phyloP scores from a whole-genome alignment of 2,113 vertebrate species.

The Etheostoma cragini region DNA sequence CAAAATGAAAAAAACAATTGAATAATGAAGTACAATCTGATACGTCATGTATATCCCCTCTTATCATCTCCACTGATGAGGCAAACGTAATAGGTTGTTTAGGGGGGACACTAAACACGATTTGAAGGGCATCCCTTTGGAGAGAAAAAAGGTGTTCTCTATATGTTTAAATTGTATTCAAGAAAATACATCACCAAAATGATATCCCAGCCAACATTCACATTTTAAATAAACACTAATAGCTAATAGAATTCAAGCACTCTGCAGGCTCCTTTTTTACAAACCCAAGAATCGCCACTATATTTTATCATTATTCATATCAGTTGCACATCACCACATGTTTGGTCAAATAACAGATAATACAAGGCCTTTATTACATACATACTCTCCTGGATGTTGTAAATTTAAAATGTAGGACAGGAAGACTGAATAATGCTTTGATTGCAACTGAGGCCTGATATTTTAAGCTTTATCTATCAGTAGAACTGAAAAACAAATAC shows the following conservation, averaged over 20 bases:
- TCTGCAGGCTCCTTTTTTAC: background rate
- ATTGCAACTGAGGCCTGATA: background rate
- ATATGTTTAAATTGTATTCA: constrained; percentile 15
- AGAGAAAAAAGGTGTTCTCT: constrained; percentile 16
- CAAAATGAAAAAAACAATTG: constrained; percentile 63
- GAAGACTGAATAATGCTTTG: background rate
- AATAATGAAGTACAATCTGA: constrained; percentile 64
- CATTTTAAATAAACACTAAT: background rate
- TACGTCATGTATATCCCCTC: constrained; percentile 39
- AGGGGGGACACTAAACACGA: constrained; percentile 21
- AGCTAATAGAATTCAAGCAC: background rate
- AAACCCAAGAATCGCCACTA: background rate
- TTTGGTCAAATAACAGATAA: constrained; percentile 14
- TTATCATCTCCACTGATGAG: constrained; percentile 58
- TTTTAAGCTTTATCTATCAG: background rate
- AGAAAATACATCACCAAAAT: background rate
- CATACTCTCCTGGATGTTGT: background rate
- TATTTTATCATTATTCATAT: background rate
- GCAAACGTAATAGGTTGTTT: constrained; percentile 45
- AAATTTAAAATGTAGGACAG: background rate
- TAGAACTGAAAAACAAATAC: constrained; percentile 8
- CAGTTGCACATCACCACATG: background rate
- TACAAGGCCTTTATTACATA: background rate
- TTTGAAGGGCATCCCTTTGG: constrained; percentile 17
- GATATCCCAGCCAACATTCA: background rate